phyloP scores from a whole-genome alignment of 2,113 vertebrate genomes.

The Caretta caretta region DNA sequence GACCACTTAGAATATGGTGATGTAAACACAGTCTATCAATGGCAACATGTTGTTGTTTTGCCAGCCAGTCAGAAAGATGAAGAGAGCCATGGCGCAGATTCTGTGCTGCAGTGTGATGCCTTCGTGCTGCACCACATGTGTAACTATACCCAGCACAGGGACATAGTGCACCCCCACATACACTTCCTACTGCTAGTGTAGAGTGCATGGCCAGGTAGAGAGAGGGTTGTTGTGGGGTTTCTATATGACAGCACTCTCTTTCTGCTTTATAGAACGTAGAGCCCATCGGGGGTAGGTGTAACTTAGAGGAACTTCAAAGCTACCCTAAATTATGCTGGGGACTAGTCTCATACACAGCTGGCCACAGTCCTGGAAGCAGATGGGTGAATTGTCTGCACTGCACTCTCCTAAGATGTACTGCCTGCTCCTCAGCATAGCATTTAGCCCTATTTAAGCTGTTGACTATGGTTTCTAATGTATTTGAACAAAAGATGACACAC shows the following conservation, averaged over 20 bases:
- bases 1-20: background rate
- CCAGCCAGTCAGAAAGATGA: background rate
- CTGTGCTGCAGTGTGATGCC: background rate
- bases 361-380: background rate
- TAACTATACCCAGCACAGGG: background rate
- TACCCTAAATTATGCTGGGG: background rate
- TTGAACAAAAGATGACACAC: conserved; percentile 6
- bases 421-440: background rate
- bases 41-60: background rate
- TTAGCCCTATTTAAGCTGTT: conserved; percentile 8
- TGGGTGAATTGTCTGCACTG: background rate
- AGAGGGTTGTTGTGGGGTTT: background rate
- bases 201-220: background rate
- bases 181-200: background rate
- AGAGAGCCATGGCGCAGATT: background rate
- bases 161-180: background rate
- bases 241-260: background rate
- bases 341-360: background rate
- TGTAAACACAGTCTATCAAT: background rate
- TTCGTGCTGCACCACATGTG: background rate
- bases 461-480: background rate
- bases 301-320: background rate
- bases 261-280: background rate
- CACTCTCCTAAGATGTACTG: background rate
- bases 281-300: accelerated